Conservation (phyloP, 2,797 vertebrate species). For the Coregonus sp. region DNA sequence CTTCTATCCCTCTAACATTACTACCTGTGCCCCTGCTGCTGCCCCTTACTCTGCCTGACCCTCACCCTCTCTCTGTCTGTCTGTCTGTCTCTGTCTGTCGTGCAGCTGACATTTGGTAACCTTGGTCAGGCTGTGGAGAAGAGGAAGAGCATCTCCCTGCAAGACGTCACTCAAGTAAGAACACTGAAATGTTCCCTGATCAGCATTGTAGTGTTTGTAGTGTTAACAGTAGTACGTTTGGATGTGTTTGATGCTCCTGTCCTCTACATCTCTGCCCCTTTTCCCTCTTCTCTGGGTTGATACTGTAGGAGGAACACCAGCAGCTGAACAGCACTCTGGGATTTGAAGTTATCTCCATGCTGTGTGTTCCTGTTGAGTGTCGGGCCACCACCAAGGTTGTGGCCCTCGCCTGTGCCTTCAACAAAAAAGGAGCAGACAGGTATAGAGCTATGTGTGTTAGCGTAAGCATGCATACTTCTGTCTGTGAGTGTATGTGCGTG, state of each 20-base stretch:
- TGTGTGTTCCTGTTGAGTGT: conserved; percentile 80
- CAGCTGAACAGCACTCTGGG: conserved; percentile 77
- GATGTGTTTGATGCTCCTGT: background rate
- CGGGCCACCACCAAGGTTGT: conserved; percentile 78
- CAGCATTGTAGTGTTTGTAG: background rate
- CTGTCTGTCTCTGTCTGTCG: background rate
- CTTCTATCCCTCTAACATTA: background rate
- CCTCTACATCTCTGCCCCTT: background rate
- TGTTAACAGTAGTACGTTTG: background rate
- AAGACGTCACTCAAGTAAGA: conserved; percentile 77
- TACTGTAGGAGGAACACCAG: conserved; percentile 72
- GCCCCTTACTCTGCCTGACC: background rate
- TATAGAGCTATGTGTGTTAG: conserved; percentile 32
- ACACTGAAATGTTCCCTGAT: background rate
- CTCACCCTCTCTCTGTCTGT: background rate
- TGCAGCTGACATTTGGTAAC: conserved; percentile 70
- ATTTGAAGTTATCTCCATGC: conserved; percentile 75
- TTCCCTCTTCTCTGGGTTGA: background rate
- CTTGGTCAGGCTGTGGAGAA: conserved; percentile 77
- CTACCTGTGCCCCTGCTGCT: background rate
- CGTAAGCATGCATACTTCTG: background rate
- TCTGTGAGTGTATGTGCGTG: background rate
- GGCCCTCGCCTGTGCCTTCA: conserved; percentile 81
- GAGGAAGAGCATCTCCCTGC: conserved; percentile 74
- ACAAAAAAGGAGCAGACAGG: conserved; percentile 76